Conservation (phyloP, 2,797 vertebrate genomes). For the Pantherophis vulpinus region DNA sequence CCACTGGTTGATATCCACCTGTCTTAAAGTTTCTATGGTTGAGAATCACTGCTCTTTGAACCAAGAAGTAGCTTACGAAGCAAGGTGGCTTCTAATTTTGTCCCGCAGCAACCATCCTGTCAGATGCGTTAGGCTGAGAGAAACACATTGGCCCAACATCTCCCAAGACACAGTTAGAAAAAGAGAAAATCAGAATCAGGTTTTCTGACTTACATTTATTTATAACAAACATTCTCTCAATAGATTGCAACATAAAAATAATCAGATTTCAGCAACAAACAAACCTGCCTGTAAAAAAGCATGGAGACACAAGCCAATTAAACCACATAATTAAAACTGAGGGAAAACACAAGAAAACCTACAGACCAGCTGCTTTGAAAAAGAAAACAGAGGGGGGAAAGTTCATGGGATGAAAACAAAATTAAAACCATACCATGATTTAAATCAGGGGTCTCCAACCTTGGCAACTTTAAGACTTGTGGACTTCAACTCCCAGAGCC, state of each 20-base stretch:
- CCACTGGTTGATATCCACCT: too few relatives aligned
- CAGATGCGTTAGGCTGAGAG: too few relatives aligned
- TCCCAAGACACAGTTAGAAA: too few relatives aligned
- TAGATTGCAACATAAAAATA: neutral
- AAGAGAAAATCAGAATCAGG: neutral
- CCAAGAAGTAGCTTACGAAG: too few relatives aligned
- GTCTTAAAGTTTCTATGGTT: too few relatives aligned
- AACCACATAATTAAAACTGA: neutral
- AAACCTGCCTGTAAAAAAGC: neutral
- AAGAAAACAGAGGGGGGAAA: neutral
- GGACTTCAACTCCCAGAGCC: too few relatives aligned
- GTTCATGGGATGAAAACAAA: neutral
- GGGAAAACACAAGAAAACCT: neutral
- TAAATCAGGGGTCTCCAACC: too few relatives aligned
- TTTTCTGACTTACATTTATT: neutral
- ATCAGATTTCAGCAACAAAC: neutral
- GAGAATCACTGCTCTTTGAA: too few relatives aligned
- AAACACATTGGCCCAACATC: too few relatives aligned
- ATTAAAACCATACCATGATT: neutral
- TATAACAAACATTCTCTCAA: neutral
- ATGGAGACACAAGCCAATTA: neutral
- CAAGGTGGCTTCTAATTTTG: too few relatives aligned
- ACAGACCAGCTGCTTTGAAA: neutral
- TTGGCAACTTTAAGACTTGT: too few relatives aligned
- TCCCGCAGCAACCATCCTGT: too few relatives aligned